These are phyloP conservation scores for Orthonevra nobilis DNA, from an alignment of 2,888 invertebrate species.

Conservation along the genomic window DNA sequence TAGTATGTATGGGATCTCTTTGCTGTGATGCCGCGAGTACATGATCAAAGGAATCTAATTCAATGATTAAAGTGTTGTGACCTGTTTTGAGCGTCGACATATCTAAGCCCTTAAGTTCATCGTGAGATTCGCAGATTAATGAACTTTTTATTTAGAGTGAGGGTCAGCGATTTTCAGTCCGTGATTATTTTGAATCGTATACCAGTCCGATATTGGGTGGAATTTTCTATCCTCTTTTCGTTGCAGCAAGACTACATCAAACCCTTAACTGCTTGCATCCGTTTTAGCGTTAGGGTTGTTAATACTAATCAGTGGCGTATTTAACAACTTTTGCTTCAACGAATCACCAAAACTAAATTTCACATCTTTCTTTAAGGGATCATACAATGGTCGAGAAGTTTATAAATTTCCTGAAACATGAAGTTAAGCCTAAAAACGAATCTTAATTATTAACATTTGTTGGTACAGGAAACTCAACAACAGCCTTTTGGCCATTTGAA, in stretches of 20 bases:
- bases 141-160: conserved; percentile 64
- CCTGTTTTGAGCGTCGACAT: not conserved
- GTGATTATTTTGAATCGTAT: conserved; percentile 71
- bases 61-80: not conserved
- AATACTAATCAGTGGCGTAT: conserved; percentile 71
- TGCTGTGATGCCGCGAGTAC: no score
- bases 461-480: conserved; percentile 49
- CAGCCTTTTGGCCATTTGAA: conserved; percentile 1
- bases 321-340: conserved; percentile 1
- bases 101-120: conserved; percentile 70
- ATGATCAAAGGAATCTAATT: not conserved
- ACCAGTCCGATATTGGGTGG: conserved; percentile 59
- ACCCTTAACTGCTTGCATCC: conserved; percentile 3
- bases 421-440: conserved; percentile 46
- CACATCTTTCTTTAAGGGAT: not conserved
- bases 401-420: conserved; percentile 72
- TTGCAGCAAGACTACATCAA: not conserved
- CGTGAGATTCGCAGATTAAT: conserved; percentile 65
- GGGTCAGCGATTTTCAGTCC: conserved; percentile 53
- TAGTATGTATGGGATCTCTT: conserved; percentile 3
- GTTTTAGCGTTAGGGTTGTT: conserved; percentile 60
- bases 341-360: not conserved
- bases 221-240: not conserved
- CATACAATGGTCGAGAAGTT: conserved; percentile 5
- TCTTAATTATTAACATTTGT: conserved; percentile 68